Conservation (phyloP, 1,140 invertebrate species). For the Zaprionus gabonicus region DNA sequence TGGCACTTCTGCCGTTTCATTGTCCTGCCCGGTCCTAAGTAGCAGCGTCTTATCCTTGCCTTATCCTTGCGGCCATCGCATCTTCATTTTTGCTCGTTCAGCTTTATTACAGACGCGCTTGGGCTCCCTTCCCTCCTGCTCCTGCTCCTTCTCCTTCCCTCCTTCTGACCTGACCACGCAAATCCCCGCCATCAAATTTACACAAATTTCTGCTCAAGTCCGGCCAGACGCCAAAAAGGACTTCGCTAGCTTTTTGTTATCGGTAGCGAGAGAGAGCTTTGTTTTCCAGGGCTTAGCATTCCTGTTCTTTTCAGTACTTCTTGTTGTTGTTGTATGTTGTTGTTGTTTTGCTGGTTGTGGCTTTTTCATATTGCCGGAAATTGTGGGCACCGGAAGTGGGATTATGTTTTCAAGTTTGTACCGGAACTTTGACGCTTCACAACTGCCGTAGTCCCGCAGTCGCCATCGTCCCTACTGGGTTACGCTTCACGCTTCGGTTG, state of each 20-base stretch:
- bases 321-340: neutral
- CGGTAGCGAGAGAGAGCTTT: constrained; percentile 30
- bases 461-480: constrained; percentile 15
- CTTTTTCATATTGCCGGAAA: constrained; percentile 81
- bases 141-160: neutral
- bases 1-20: constrained; percentile 45
- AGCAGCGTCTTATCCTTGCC: constrained; percentile 49
- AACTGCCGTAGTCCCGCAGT: constrained; percentile 35
- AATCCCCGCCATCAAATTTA: constrained; percentile 79
- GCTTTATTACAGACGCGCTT: constrained; percentile 54
- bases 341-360: constrained; percentile 61
- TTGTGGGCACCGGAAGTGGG: constrained; percentile 76
- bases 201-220: constrained; percentile 73
- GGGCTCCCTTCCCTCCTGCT: neutral
- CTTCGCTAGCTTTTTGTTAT: constrained; percentile 61
- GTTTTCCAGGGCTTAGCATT: constrained; percentile 52
- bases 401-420: constrained; percentile 81
- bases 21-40: constrained; percentile 36
- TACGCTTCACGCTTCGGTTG: constrained; percentile 21
- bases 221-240: constrained; percentile 51
- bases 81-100: constrained; percentile 78
- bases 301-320: constrained; percentile 26
- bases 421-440: constrained; percentile 65
- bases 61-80: constrained; percentile 78
- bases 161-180: constrained; percentile 38